Conservation (phyloP, 2,113 vertebrate genomes). For the Xenopus tropicalis region UCB_Xtro_10.0 CM004451.2:78604501-78605000, state of each 20-base stretch:
- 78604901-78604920: neutral
- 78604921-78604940: neutral
- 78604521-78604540: too few species aligned
- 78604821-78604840: too few species aligned
- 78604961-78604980: neutral
- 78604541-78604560: slow-evolving; percentile 9
- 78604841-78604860: neutral
- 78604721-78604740: too few species aligned
- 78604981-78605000: neutral
- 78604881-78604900: too few species aligned
- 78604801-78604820: too few species aligned
- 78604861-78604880: too few species aligned
- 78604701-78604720: neutral
- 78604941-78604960: slow-evolving; percentile 2
- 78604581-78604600: neutral
- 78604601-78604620: slow-evolving; percentile 15
- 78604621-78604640: neutral
- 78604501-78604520: too few species aligned
- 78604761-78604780: too few species aligned
- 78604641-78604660: slow-evolving; percentile 28
- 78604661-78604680: slow-evolving; percentile 25
- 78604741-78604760: too few species aligned
- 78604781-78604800: too few species aligned
- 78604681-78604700: slow-evolving; percentile 25
- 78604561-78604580: neutral